Evolutionary conservation across 2,797 vertebrate genomes (phyloP).

Genomic region (Spondyliosoma cantharus): DNA sequence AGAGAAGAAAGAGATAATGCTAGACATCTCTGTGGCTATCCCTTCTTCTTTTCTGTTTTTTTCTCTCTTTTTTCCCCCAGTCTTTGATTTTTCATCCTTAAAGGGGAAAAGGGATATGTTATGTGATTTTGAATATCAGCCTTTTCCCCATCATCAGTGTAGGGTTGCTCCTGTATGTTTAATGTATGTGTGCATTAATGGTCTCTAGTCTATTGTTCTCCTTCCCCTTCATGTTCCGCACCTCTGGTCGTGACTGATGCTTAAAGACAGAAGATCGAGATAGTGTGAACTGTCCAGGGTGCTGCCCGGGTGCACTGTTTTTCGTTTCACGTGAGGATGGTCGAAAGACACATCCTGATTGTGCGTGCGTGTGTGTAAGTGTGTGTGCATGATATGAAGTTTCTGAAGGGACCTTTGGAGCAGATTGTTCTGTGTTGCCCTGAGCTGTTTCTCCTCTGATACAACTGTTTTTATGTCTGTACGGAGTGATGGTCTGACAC

Average conservation of each 20-base stretch:
- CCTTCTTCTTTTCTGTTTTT: conserved; percentile 35
- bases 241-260: conserved; percentile 27
- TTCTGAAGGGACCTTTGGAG: conserved; percentile 53
- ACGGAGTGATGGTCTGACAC: conserved; percentile 20
- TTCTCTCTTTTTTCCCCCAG: conserved; percentile 20
- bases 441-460: conserved; percentile 36
- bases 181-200: conserved; percentile 36
- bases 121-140: conserved; percentile 43
- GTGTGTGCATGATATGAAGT: conserved; percentile 27
- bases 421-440: conserved; percentile 52
- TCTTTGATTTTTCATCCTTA: conserved; percentile 72
- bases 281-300: conserved; percentile 52
- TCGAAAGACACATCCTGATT: conserved; percentile 42
- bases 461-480: conserved; percentile 39
- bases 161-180: conserved; percentile 5
- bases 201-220: conserved; percentile 21
- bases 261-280: conserved; percentile 50
- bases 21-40: conserved; percentile 61
- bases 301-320: conserved; percentile 26
- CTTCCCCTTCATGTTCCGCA: conserved; percentile 10
- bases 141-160: conserved; percentile 13
- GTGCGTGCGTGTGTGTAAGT: conserved; percentile 1
- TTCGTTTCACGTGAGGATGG: conserved; percentile 52
- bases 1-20: conserved; percentile 75
- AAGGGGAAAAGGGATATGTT: conserved; percentile 57